Base-by-base conservation (phyloP, 2,888 invertebrate species). In the Kryphioiulus occultus region DNA sequence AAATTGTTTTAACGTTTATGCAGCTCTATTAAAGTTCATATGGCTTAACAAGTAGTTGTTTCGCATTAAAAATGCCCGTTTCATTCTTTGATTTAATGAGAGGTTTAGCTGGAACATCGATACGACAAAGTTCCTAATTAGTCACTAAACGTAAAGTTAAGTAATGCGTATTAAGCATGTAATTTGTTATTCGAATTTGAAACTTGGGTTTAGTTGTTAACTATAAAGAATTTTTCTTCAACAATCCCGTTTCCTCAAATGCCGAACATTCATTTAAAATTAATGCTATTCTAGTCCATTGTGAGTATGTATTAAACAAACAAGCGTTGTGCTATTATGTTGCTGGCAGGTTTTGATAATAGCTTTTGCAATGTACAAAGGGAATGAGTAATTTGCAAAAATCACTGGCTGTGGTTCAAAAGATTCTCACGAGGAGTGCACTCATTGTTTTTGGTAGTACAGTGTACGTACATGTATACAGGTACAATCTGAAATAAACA, bases 281-380 rank as follows among this genome's bases (percentile, higher is more conserved):
- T 53, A 53, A 53, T 53, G 53, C 10, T 15, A 53, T 53, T 15
- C 10, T 15, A 53, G 19, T 15, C 53, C 53, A 53, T 53, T 53
- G 53, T 53, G 53, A 53, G 9, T 53, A 53, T n/a, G 15, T n/a
- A n/a, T 53, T 53, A 19, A 53, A 53, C 53, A 53, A 53, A 53
- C 53, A n/a, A 15, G n/a, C 19, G n/a, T 53, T 53, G 53, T 53
- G 53, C 53, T 53, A 53, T 53, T 53, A 53, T 53, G 19, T 15
- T 53, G 53, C 53, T 53, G 53, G n/a, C 53, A 53, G 53, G 53
- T 53, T n/a, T 53, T 53, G 53, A 53, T 53, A 53, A 53, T 53
- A n/a, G 53, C 53, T 53, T 53, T 53, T 53, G 53, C 3, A 53
- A 53, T 53, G 3, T 53, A 53, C 53, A 53, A 53, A 53, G 53